Evolutionary conservation across 2,888 invertebrate species (phyloP).

Genomic region (Cetonia aurata): DNA sequence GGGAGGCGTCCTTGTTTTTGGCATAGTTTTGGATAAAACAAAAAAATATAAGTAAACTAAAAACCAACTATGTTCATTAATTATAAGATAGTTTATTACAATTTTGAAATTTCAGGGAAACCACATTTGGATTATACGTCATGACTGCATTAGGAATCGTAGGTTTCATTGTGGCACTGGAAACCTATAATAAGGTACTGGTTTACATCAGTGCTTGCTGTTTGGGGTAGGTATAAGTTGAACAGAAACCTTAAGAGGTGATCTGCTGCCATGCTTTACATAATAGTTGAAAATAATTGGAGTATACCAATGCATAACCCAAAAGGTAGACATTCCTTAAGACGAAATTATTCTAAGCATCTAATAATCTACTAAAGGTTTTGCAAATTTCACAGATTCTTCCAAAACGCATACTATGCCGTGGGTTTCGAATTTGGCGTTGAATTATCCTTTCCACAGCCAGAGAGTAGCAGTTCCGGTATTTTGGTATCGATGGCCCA

Average conservation of each 20-base stretch:
- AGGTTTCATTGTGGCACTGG: conserved; percentile 51
- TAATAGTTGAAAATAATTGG: no score
- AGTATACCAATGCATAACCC: no score
- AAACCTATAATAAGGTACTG: conserved; percentile 47
- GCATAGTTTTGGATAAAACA: conserved; percentile 90
- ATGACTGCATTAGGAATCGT: conserved; percentile 51
- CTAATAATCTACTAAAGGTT: not conserved
- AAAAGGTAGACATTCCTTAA: not conserved
- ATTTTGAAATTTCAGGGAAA: conserved; percentile 49
- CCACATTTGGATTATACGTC: conserved; percentile 50
- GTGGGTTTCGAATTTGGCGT: conserved; percentile 58
- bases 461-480: conserved; percentile 57
- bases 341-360: conserved; percentile 4
- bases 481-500: conserved; percentile 57
- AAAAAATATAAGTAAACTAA: conserved; percentile 89
- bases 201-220: conserved; percentile 51
- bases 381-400: conserved; percentile 48
- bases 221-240: conserved; percentile 51
- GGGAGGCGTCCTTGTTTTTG: conserved; percentile 89
- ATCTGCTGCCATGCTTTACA: not conserved
- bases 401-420: conserved; percentile 56
- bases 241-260: not conserved
- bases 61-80: not conserved
- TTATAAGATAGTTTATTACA: not conserved
- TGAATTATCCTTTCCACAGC: conserved; percentile 57